Percentiles rank a stretch among this genome's conserved stretches.
These are phyloP conservation scores for Anthonomus grandis DNA, from an alignment of 1,140 invertebrate species.

Conservation along the genomic window DNA sequence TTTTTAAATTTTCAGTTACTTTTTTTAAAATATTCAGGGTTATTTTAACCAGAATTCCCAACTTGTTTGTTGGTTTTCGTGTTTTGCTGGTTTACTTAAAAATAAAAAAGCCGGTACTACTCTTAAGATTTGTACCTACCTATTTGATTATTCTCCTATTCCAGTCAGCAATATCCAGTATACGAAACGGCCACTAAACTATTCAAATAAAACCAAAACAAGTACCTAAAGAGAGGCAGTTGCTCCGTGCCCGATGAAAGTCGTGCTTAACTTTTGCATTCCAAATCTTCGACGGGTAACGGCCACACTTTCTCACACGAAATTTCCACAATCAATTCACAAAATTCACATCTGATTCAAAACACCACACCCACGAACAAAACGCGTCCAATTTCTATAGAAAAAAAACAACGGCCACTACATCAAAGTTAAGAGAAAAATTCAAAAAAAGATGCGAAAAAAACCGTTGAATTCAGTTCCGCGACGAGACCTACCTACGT, in stretches of 20 bases:
- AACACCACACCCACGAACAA: slow-evolving; percentile 5
- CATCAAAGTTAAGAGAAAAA: slow-evolving; percentile 11
- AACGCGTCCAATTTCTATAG: background rate
- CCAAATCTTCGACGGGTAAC: slow-evolving; percentile 15
- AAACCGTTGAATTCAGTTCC: slow-evolving; percentile 28
- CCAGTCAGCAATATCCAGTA: too few species aligned
- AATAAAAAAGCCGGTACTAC: too few species aligned
- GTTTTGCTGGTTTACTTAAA: too few species aligned
- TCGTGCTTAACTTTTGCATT: slow-evolving; percentile 31
- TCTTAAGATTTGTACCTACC: too few species aligned
- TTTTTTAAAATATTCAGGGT: too few species aligned
- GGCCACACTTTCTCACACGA: slow-evolving; percentile 8
- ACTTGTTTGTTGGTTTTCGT: too few species aligned
- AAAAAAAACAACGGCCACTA: background rate
- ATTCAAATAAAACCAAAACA: slow-evolving; percentile 6
- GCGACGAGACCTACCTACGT: slow-evolving; percentile 27
- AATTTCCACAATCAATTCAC: background rate
- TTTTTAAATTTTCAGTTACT: too few species aligned
- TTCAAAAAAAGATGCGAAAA: slow-evolving; percentile 15
- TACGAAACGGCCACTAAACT: too few species aligned
- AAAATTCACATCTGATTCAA: slow-evolving; percentile 1
- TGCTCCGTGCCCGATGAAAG: slow-evolving; percentile 26
- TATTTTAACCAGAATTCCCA: too few species aligned
- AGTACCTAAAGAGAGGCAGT: slow-evolving; percentile 28
- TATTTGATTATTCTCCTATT: too few species aligned